Base-by-base conservation (phyloP, 2,113 vertebrate genomes). In the Brachypodius melanocephalos region DNA sequence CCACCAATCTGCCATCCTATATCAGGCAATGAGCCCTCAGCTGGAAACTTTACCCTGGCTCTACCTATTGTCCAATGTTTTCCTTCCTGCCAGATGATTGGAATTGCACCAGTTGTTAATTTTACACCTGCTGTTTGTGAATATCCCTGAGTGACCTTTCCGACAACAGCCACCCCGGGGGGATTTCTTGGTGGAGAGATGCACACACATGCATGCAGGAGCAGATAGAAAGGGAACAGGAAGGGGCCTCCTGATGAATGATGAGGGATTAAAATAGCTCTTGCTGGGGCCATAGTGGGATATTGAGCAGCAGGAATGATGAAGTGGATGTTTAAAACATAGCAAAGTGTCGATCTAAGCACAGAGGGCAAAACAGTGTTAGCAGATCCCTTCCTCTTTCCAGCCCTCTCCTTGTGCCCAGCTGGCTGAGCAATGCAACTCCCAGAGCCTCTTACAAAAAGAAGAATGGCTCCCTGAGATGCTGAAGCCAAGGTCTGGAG, bases 211-310 rank as follows among this genome's bases (percentile, higher is more conserved):
- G 61, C 86, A 93, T 16, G 81, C 2, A 3, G 90, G 72, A 96
- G 43, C 73, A 89, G 96, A 92, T 26, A 88, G 94, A 91, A 82
- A 89, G 79, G 26, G 85, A 95, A 96, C 77, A 92, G 95, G 94
- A 96, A 97, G 71, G 81, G 94, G 92, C 92, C 94, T 87, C 89
- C 74, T 11, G 90, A 94, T 97, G 96, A 97, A 96, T 88, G 95
- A 97, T 57, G 76, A 83, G 94, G 75, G 93, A 97, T 97, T 96
- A 96, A 97, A 97, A 97, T 97, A 97, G 95, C 95, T 94, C 85
- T 55, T 79, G 84, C 84, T 92, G 80, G 69, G 94, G 93, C 95
- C 83, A 65, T 58, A 20, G 82, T 87, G 92, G 94, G 94, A 95
- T 93, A 72, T 43, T 68, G 94, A 93, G 34, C 59, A 46, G 82